Base-by-base conservation (phyloP, 1,140 invertebrate species). In the Drosophila malerkotliana region DNA sequence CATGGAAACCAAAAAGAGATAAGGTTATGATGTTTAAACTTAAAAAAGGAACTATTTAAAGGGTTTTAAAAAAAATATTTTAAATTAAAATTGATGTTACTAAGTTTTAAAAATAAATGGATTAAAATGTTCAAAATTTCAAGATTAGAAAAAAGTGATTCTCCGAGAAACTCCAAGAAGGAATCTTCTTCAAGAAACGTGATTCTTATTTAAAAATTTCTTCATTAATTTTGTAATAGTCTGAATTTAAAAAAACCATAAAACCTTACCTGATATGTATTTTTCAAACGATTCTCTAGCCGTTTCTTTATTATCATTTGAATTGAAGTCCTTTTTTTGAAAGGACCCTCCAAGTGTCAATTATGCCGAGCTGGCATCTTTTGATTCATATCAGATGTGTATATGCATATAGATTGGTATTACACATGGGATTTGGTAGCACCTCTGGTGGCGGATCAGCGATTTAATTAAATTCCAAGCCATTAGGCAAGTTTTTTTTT, bases 381-480 rank as follows among this genome's bases (percentile, higher is more conserved):
- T 69, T 44, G 64, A 69, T 71, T 69, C 41, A 24, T 69, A 69
- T 69, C 63, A 48, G 51, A 64, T 41, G 64, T 67, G 4, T 3
- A 44, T 44, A 12, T 10, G 12, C 14, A 44, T 44, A 44, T 44
- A 18, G 41, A 60, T 41, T 15, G 59, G 47, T 37, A 66, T 66
- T 66, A 51, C 63, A 64, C 60, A 67, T 52, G 59, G 63, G 44
- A 64, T 51, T 52, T 30, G 5, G 12, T 30, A 26, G 37, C 44
- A 61, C 45, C 45, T 59, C 44, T 55, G 34, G 34, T 37, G 34
- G 34, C 45, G 60, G 37, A 62, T 47, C 52, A 48, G 57, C 49
- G 56, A 85, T 74, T 85, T 87, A 81, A 85, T 85, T 87, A 75
- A 87, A 87, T 87, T 87, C 75, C 78, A 72, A 81, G 49, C 78